Evolutionary conservation across 2,888 invertebrate species (phyloP).

Genomic region (Trichogramma evanescens): DNA sequence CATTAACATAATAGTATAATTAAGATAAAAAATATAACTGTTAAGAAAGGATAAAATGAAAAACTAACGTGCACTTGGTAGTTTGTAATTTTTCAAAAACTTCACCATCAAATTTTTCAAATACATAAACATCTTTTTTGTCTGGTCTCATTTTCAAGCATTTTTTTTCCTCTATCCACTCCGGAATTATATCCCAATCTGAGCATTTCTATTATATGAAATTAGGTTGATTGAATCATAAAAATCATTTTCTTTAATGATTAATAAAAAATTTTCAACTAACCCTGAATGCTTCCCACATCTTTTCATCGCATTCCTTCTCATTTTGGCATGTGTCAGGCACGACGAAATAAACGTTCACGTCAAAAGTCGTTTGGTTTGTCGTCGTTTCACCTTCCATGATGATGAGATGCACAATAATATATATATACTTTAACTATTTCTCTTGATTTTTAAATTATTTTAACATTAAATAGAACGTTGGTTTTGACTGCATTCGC

Average conservation of each 20-base stretch:
- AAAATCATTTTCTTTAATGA: background rate
- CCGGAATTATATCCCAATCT: conserved; percentile 56
- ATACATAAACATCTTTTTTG: conserved; percentile 69
- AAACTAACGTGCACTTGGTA: conserved; percentile 63
- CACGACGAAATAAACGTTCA: conserved; percentile 51
- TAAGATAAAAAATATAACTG: background rate
- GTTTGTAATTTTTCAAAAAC: conserved; percentile 59
- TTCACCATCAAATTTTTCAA: conserved; percentile 70
- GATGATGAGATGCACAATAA: too few species aligned
- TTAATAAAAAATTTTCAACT: conserved; percentile 33
- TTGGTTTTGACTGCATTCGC: background rate
- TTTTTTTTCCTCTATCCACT: conserved; percentile 60
- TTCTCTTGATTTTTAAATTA: background rate
- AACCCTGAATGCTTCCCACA: conserved; percentile 58
- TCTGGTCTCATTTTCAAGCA: conserved; percentile 53
- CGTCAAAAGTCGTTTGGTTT: conserved; percentile 27
- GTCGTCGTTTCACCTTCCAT: conserved; percentile 25
- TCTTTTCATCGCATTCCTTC: conserved; percentile 55
- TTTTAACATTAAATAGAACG: background rate
- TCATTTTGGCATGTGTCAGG: conserved; percentile 49
- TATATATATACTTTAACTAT: too few species aligned
- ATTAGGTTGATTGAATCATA: conserved; percentile 4
- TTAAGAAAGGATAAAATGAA: conserved; percentile 2
- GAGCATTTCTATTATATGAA: conserved; percentile 51
- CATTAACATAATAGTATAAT: conserved; percentile 26